These are phyloP conservation scores for Eupeodes luniger DNA, from an alignment of 2,888 invertebrate species.

Conservation along the genomic window DNA sequence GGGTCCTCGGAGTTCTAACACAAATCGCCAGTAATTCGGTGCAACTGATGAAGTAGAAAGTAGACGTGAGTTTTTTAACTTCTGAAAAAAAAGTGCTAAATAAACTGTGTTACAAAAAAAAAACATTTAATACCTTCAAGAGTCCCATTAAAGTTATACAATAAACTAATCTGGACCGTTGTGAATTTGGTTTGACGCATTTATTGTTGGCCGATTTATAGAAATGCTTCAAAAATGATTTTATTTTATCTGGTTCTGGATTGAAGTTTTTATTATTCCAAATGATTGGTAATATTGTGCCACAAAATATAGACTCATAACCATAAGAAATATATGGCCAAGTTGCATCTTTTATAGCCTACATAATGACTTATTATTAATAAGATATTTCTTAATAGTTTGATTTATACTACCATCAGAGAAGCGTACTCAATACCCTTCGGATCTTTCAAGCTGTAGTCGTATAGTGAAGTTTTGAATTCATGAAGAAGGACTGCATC, in stretches of 20 bases:
- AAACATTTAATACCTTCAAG: slow-evolving; percentile 77
- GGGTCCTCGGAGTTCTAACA: slow-evolving; percentile 78
- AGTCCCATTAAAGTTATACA: slow-evolving; percentile 79
- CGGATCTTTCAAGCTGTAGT: slow-evolving; percentile 51
- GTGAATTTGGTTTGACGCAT: slow-evolving; percentile 70
- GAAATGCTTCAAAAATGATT: slow-evolving; percentile 78
- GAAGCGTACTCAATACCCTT: slow-evolving; percentile 77
- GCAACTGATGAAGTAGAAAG: slow-evolving; percentile 72
- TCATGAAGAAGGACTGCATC: slow-evolving; percentile 79
- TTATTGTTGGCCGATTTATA: slow-evolving; percentile 77
- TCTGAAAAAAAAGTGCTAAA: slow-evolving; percentile 69
- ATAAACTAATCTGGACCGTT: slow-evolving; percentile 78
- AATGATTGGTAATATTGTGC: slow-evolving; percentile 78
- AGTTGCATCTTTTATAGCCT: slow-evolving; percentile 78
- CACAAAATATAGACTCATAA: slow-evolving; percentile 78
- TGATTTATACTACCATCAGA: slow-evolving; percentile 69
- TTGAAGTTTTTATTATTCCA: slow-evolving; percentile 75
- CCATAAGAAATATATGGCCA: slow-evolving; percentile 79
- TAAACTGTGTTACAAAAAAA: neutral
- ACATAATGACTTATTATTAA: neutral
- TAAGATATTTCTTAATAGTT: too few relatives aligned
- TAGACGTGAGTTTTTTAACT: slow-evolving; percentile 77
- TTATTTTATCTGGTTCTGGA: slow-evolving; percentile 77
- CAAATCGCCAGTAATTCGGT: slow-evolving; percentile 77
- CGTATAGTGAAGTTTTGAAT: slow-evolving; percentile 76